A percentile compares a stretch with the other conserved stretches of the same genome.
Evolutionary conservation across 2,113 vertebrate genomes (phyloP).

Genomic region (Xenopus laevis): DNA sequence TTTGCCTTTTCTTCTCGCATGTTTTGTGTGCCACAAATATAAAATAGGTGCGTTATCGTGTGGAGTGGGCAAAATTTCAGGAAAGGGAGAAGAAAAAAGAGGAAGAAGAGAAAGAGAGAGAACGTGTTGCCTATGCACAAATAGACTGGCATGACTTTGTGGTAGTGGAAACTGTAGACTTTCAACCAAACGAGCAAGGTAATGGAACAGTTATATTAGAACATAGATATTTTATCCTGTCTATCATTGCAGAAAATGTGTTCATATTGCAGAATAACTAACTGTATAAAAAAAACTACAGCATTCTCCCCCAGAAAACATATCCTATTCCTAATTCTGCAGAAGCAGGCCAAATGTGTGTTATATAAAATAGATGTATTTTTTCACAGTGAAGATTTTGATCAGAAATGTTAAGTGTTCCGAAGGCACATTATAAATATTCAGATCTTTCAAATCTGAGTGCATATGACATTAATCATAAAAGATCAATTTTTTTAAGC

Average conservation of each 20-base stretch:
- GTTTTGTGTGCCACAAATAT: background rate
- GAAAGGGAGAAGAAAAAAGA: constrained; percentile 95
- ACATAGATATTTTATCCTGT: background rate
- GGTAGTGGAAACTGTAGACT: constrained; percentile 96
- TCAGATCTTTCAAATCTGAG: too few relatives aligned
- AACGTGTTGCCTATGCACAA: constrained; percentile 93
- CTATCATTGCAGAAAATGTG: background rate
- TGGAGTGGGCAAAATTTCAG: constrained; percentile 98
- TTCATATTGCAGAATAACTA: background rate
- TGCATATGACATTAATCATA: too few relatives aligned
- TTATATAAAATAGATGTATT: too few relatives aligned
- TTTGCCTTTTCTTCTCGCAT: too few relatives aligned
- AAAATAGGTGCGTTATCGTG: constrained; percentile 86
- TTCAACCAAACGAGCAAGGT: constrained; percentile 96
- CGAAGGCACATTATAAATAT: too few relatives aligned
- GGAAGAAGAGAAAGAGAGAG: constrained; percentile 94
- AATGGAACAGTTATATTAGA: background rate
- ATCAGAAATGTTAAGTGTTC: too few relatives aligned
- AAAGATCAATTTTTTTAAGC: too few relatives aligned
- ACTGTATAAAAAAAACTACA: background rate
- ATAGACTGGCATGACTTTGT: constrained; percentile 99
- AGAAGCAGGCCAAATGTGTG: too few relatives aligned
- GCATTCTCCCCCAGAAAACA: too few relatives aligned
- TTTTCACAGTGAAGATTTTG: too few relatives aligned
- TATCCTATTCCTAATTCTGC: too few relatives aligned